Evolutionary conservation across 2,888 invertebrate species (phyloP).

Genomic region (Elmis aenea): DNA sequence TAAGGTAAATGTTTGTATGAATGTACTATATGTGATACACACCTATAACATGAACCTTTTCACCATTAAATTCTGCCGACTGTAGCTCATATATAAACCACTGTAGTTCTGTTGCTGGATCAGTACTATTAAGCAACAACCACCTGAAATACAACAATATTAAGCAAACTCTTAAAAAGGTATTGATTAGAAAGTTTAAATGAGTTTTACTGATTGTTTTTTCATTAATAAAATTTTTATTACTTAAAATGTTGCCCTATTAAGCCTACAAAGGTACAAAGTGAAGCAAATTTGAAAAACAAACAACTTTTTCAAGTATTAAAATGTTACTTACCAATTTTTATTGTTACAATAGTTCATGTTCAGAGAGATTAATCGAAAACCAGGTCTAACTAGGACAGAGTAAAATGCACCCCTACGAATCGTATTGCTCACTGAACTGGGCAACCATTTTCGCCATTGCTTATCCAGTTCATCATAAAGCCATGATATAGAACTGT

Average conservation of each 20-base stretch:
- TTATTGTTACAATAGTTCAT: slow-evolving; percentile 96
- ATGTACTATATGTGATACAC: no score
- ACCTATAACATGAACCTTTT: slow-evolving; percentile 94
- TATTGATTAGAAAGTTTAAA: no score
- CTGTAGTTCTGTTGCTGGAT: slow-evolving; percentile 90
- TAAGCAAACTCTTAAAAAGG: no score
- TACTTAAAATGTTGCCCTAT: no score
- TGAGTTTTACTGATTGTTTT: slow-evolving; percentile 2
- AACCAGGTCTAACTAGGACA: slow-evolving; percentile 81
- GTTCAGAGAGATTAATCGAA: slow-evolving; percentile 89
- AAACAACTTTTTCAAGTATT: no score
- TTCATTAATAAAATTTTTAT: slow-evolving; percentile 1
- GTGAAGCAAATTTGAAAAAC: no score
- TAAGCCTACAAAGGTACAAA: no score
- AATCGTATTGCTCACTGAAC: slow-evolving; percentile 80
- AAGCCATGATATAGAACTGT: slow-evolving; percentile 84
- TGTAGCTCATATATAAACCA: slow-evolving; percentile 95
- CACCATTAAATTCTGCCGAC: slow-evolving; percentile 87
- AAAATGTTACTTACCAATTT: slow-evolving; percentile 65
- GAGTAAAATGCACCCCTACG: slow-evolving; percentile 88
- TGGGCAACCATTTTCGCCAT: slow-evolving; percentile 90
- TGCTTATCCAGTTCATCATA: slow-evolving; percentile 85
- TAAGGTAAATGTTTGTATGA: not conserved
- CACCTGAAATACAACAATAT: no score
- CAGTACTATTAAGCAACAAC: slow-evolving; percentile 89